These are phyloP conservation scores for Drosophila eohydei DNA, from an alignment of 2,888 invertebrate genomes.

Conservation along the genomic window DNA sequence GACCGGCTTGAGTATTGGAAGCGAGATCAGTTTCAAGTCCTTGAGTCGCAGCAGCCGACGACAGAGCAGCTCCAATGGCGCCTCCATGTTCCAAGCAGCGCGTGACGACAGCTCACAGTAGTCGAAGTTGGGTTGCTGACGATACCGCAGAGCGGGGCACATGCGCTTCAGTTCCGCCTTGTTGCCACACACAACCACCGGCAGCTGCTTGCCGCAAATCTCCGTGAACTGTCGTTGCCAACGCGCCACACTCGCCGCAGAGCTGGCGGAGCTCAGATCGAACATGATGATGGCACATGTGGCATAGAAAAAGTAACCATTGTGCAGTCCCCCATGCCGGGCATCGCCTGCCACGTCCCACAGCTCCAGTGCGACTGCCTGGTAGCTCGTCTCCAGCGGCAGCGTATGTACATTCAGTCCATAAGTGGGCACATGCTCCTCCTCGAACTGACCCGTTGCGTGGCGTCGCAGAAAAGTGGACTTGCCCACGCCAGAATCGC, in stretches of 20 bases:
- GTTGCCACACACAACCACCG: conserved; percentile 44
- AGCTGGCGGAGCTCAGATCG: conserved; percentile 25
- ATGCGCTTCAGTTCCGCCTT: conserved; percentile 45
- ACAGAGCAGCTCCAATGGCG: conserved; percentile 30
- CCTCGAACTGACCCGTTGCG: conserved; percentile 34
- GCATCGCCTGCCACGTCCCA: conserved; percentile 44
- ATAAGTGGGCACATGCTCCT: conserved; percentile 22
- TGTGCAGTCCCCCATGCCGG: conserved; percentile 13
- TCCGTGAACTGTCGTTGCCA: conserved; percentile 22
- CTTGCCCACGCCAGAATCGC: conserved; percentile 47
- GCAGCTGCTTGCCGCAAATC: conserved; percentile 34
- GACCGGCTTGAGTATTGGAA: conserved; percentile 16
- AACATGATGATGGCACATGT: conserved; percentile 41
- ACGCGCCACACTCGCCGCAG: conserved; percentile 24
- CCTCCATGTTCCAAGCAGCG: conserved; percentile 39
- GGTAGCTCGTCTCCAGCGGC: conserved; percentile 41
- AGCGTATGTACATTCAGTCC: conserved; percentile 37
- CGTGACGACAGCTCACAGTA: conserved; percentile 40
- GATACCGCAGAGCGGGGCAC: not conserved
- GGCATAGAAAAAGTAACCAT: conserved; percentile 41
- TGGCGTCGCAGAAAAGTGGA: conserved; percentile 33
- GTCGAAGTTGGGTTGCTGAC: conserved; percentile 15
- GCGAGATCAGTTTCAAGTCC: conserved; percentile 25
- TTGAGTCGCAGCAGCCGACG: conserved; percentile 21
- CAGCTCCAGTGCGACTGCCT: conserved; percentile 18